A percentile compares a stretch with the other conserved stretches of the same genome.
Evolutionary conservation across 2,888 invertebrate species (phyloP).

Genomic region (Meta bourneti): DNA sequence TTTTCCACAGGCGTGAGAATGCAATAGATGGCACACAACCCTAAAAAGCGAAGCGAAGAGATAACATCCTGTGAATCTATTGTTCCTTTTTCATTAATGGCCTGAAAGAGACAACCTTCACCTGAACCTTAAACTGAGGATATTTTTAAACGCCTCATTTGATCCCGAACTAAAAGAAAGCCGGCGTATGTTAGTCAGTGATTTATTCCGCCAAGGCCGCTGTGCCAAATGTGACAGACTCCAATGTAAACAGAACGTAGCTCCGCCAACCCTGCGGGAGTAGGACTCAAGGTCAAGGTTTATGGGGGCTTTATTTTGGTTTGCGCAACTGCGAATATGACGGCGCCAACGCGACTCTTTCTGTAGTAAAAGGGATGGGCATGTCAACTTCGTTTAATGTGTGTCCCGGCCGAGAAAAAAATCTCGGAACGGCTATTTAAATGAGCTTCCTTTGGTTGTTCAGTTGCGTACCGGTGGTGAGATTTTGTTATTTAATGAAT

Average conservation of each 20-base stretch:
- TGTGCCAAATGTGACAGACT: conserved; percentile 26
- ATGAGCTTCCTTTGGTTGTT: conserved; percentile 2
- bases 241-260: conserved; percentile 30
- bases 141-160: not conserved
- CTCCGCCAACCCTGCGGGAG: conserved; percentile 41
- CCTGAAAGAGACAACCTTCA: not conserved
- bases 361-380: conserved; percentile 26
- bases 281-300: conserved; percentile 68
- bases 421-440: not conserved
- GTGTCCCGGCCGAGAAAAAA: not conserved
- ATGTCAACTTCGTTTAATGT: conserved; percentile 6
- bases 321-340: conserved; percentile 35
- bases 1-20: no score
- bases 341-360: conserved; percentile 51
- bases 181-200: conserved; percentile 14
- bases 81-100: no score
- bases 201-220: conserved; percentile 24
- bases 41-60: no score
- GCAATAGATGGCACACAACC: no score
- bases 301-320: conserved; percentile 57
- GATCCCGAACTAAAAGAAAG: not conserved
- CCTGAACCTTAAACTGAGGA: not conserved
- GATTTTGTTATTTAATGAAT: no score
- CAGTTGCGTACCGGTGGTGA: not conserved
- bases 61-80: no score